Conservation (phyloP, 2,888 invertebrate species). For the Pteria penguin region DNA sequence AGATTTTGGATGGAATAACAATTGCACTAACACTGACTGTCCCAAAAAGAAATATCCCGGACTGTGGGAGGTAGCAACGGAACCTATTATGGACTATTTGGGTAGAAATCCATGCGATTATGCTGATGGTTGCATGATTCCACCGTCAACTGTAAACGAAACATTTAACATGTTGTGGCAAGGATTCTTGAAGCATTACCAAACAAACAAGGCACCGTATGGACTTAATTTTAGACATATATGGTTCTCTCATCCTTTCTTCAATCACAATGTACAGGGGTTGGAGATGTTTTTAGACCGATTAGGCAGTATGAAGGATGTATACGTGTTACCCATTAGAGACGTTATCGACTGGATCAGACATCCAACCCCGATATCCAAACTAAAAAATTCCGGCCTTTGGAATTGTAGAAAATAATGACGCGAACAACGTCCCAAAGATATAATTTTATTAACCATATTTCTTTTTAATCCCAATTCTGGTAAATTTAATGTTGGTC, state of each 20-base stretch:
- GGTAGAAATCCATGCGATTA: slow-evolving; percentile 65
- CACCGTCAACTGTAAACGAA: slow-evolving; percentile 59
- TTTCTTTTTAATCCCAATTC: too few relatives aligned
- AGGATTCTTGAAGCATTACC: slow-evolving; percentile 88
- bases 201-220: slow-evolving; percentile 86
- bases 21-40: slow-evolving; percentile 55
- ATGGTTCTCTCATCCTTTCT: slow-evolving; percentile 84
- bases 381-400: slow-evolving; percentile 48
- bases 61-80: slow-evolving; percentile 84
- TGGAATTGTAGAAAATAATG: slow-evolving; percentile 57
- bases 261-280: slow-evolving; percentile 56
- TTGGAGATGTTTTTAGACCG: slow-evolving; percentile 59
- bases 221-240: slow-evolving; percentile 90
- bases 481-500: too few relatives aligned
- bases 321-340: slow-evolving; percentile 60
- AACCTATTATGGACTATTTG: slow-evolving; percentile 56
- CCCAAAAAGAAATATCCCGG: slow-evolving; percentile 80
- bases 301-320: slow-evolving; percentile 55
- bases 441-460: too few relatives aligned
- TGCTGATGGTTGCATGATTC: slow-evolving; percentile 70
- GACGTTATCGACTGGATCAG: slow-evolving; percentile 67
- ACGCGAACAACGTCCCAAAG: too few relatives aligned
- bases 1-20: slow-evolving; percentile 83
- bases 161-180: slow-evolving; percentile 83
- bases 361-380: slow-evolving; percentile 57